Conservation (phyloP, 1,140 invertebrate species). For the Pseudomyrmex gracilis region DNA sequence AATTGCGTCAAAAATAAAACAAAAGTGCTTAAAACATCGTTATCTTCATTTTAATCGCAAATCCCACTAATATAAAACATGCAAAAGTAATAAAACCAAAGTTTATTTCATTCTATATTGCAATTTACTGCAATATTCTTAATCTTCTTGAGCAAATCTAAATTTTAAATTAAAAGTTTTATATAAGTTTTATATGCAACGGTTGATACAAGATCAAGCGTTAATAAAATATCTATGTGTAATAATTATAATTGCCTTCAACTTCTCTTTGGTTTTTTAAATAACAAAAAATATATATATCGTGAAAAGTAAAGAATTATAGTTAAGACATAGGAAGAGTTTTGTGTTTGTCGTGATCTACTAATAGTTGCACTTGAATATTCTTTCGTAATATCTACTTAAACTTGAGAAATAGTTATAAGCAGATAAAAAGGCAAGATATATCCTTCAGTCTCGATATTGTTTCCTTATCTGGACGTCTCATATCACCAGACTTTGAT, state of each 20-base stretch:
- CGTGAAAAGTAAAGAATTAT: constrained; percentile 19
- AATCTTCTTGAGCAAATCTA: too few species aligned
- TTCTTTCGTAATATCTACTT: constrained; percentile 32
- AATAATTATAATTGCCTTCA: constrained; percentile 38
- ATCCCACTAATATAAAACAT: neutral
- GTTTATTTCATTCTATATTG: too few species aligned
- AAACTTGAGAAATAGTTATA: constrained; percentile 54
- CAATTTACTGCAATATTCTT: too few species aligned
- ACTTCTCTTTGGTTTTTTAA: constrained; percentile 64
- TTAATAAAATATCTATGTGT: constrained; percentile 24
- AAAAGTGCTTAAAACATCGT: constrained; percentile 26
- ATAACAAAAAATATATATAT: constrained; percentile 32
- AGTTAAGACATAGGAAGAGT: constrained; percentile 47
- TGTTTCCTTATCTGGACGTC: constrained; percentile 73
- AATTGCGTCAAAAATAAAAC: constrained; percentile 25
- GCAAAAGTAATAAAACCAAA: constrained; percentile 6
- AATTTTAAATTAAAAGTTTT: too few species aligned
- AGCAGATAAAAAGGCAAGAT: constrained; percentile 79
- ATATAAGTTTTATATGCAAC: neutral
- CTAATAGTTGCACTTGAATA: constrained; percentile 60
- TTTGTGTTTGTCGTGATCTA: constrained; percentile 33
- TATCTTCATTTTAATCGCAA: neutral
- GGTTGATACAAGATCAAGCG: neutral
- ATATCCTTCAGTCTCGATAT: constrained; percentile 79
- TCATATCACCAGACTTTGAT: constrained; percentile 71